These are phyloP conservation scores for Brotula barbata DNA, from an alignment of 2,797 vertebrate species.

Conservation along the genomic window DNA sequence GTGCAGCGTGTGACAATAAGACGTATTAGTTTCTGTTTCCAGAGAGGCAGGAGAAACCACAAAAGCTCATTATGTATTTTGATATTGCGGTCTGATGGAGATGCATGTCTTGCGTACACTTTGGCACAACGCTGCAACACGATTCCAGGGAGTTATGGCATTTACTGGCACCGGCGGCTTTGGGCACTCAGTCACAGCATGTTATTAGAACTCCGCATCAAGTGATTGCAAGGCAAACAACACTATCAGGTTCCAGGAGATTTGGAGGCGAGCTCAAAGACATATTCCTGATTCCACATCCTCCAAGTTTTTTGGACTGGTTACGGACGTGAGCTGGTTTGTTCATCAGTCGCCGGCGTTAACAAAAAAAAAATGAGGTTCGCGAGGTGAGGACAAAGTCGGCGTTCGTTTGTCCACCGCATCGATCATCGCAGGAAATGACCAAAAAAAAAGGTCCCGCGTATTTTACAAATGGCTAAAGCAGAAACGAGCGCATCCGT, in stretches of 20 bases:
- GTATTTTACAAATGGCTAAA: slow-evolving; percentile 10
- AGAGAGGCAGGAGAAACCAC: slow-evolving; percentile 36
- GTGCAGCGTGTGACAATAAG: slow-evolving; percentile 19
- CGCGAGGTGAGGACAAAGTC: slow-evolving; percentile 19
- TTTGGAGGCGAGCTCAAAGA: slow-evolving; percentile 27
- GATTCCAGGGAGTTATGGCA: slow-evolving; percentile 57
- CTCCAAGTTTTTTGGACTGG: slow-evolving; percentile 28
- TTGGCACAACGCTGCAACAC: slow-evolving; percentile 43
- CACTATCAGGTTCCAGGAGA: slow-evolving; percentile 56
- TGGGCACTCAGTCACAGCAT: slow-evolving; percentile 52
- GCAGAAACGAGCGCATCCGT: slow-evolving; percentile 18
- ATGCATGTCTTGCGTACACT: slow-evolving; percentile 39
- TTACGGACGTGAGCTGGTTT: slow-evolving; percentile 32
- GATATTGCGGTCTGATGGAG: slow-evolving; percentile 45
- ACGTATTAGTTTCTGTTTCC: slow-evolving; percentile 28
- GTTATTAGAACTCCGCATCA: slow-evolving; percentile 66
- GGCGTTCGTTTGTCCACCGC: slow-evolving; percentile 7
- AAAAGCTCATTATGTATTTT: slow-evolving; percentile 41
- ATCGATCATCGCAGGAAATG: slow-evolving; percentile 9
- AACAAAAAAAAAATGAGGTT: slow-evolving; percentile 23
- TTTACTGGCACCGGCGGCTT: slow-evolving; percentile 53
- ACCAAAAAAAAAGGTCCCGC: not conserved
- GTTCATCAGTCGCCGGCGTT: slow-evolving; percentile 50
- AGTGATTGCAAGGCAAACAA: slow-evolving; percentile 65
- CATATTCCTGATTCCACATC: slow-evolving; percentile 34